Evolutionary conservation across 30 jellyfish, hydroid and myxozoan species (phyloP), one percentile per base, ranked within the genome.

Genomic region (Aurelia coerulea): DNA sequence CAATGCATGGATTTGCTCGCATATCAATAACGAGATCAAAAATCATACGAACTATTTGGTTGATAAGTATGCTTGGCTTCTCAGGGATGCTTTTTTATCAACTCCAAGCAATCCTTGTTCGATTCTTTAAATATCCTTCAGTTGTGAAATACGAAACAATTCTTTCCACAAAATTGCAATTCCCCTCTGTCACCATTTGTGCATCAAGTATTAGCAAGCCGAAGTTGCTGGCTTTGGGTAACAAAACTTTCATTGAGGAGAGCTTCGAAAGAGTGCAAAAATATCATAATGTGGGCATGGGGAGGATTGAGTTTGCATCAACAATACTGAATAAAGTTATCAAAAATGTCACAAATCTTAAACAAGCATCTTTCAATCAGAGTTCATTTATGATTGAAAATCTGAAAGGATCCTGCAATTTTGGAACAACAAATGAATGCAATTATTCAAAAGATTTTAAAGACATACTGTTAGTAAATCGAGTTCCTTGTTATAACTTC

Each of bases 1-100:
- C 92, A 10, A 83, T 83, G 92, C 92, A 83, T 62, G 92, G 92
- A 64, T 70, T 83, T 41, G 92, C 86, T 1, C 84, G 92, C 10
- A 32, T 81, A 0, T 46, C 82, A 15, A 33, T 33, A 23, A 66
- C 84, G 0, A 66, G 53, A 60, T 78, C 88, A 18, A 66, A 66
- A 5, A n/a, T 64, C 34, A 17, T 31, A 23, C 52, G 62, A 70
- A 52, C 39, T 16, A 5, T 81, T 29, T 81, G 91, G 91, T 15
- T 59, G 17, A 9, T 37, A 31, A 34, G 58, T 0, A 81, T 81
- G 72, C 50, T 81, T 67, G 81, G 60, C 15, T 68, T 68, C 50
- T 31, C 64, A 11, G 52, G 81, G 52, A 17, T 71, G 33, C 81
- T 71, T 10, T 3, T 42, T 42, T 16, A 29, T 17, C 81, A 71